A percentile compares a stretch with the other conserved stretches of the same genome.
Evolutionary conservation across 2,113 vertebrate genomes (phyloP).

Genomic region (Neolamprologus devosi): DNA sequence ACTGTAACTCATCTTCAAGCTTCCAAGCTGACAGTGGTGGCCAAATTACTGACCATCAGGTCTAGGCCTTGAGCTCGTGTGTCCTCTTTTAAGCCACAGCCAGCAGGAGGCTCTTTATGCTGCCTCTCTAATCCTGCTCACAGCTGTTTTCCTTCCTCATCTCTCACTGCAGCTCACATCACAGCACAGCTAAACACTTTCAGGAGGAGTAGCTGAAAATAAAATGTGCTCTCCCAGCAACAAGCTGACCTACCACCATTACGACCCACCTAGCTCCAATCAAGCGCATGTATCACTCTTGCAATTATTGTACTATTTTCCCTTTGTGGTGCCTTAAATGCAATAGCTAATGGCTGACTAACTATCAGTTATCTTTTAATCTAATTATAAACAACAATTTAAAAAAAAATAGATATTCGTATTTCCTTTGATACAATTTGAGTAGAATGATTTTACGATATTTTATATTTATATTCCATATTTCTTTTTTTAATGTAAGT

Average conservation of each 20-base stretch:
- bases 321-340: neutral
- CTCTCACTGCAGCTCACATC: neutral
- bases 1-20: neutral
- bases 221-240: neutral
- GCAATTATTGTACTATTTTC: neutral
- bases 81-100: neutral
- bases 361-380: neutral
- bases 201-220: neutral
- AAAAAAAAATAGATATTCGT: accelerated
- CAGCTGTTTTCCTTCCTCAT: neutral
- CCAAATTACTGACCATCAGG: neutral
- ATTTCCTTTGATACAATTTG: neutral
- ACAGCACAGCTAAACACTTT: neutral
- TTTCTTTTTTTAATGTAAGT: neutral
- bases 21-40: neutral
- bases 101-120: neutral
- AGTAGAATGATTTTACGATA: neutral
- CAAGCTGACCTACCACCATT: neutral
- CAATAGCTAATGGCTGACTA: neutral
- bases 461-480: neutral
- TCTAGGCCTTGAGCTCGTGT: neutral
- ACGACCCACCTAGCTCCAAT: neutral
- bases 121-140: neutral
- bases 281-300: neutral
- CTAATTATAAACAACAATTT: neutral